These are phyloP conservation scores for Mustela nigripes DNA, from an alignment of 2,113 vertebrate species.

Conservation along the genomic window DNA sequence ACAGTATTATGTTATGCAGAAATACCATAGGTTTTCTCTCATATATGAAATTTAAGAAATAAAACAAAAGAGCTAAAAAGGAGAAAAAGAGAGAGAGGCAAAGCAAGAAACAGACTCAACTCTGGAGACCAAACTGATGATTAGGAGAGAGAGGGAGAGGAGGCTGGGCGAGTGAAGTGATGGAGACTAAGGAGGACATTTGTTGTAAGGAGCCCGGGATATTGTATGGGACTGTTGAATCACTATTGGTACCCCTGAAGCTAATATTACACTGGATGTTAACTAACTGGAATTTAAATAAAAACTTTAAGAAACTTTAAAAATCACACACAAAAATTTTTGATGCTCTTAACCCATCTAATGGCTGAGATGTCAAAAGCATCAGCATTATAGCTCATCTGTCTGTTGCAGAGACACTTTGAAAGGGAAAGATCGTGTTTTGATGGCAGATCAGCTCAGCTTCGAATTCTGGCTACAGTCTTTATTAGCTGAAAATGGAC, in stretches of 20 bases:
- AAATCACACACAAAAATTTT: background rate
- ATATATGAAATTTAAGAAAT: background rate
- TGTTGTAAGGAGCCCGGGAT: background rate
- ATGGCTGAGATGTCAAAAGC: fast-evolving
- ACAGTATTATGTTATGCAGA: background rate
- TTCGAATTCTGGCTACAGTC: background rate
- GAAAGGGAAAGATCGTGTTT: background rate
- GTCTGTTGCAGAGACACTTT: fast-evolving
- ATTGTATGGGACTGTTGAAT: background rate
- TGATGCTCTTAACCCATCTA: fast-evolving
- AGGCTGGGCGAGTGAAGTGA: background rate
- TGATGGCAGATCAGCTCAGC: background rate
- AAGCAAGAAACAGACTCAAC: background rate
- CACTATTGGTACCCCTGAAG: background rate
- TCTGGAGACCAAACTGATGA: background rate
- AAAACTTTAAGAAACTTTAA: background rate
- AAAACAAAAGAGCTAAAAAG: background rate
- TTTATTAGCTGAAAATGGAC: background rate
- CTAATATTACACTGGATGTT: background rate
- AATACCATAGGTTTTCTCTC: background rate
- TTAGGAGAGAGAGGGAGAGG: background rate
- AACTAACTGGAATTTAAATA: background rate
- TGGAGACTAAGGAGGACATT: background rate
- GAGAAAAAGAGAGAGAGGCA: background rate
- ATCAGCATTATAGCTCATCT: fast-evolving